Evolutionary conservation across 92 coral and sea anemone genomes (phyloP), one percentile per base, ranked within the genome.

Genomic region (Meandrina meandrites): DNA sequence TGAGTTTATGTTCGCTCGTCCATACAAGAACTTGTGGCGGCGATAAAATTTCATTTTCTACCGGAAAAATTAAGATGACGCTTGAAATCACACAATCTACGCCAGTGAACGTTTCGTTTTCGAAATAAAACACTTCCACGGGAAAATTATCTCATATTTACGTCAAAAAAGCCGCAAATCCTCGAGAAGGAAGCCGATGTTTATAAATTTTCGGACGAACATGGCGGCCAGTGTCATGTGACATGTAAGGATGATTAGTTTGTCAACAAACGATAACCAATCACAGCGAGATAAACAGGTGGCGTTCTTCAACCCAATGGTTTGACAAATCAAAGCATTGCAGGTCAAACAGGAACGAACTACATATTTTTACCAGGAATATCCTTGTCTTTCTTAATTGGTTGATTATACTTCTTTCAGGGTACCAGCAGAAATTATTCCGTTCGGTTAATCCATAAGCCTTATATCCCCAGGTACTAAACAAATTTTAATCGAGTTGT

Each of bases 191-290:
- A 19, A 76, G 34, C 56, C 68, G 36, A 85, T 85, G 87, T 88
- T 88, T 84, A 68, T 70, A 78, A 51, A 80, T 66, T 76, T 84
- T 67, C 69, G n/a, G 50, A 73, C 42, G 86, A 85, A 86, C 73
- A 92, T 77, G 89, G 89, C 68, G 89, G 75, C 81, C 66, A 75
- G n/a, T 82, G 90, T 92, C 94, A 88, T 84, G 95, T 90, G 92
- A 92, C 91, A 60, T 83, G 84, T 80, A 82, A 70, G 69, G 36
- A 60, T 53, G 76, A 76, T 90, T 73, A 84, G 87, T 83, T 80
- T 90, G 90, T 90, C 88, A 92, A 94, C 90, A 90, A 75, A 75
- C 77, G 64, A 73, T 66, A 75, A 58, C 98, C 98, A 94, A 94
- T 92, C 95, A 89, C 83, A 87, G 89, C 58, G 84, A 30, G 79